Conservation (phyloP, 2,797 vertebrate genomes). For the Limosa lapponica region DNA sequence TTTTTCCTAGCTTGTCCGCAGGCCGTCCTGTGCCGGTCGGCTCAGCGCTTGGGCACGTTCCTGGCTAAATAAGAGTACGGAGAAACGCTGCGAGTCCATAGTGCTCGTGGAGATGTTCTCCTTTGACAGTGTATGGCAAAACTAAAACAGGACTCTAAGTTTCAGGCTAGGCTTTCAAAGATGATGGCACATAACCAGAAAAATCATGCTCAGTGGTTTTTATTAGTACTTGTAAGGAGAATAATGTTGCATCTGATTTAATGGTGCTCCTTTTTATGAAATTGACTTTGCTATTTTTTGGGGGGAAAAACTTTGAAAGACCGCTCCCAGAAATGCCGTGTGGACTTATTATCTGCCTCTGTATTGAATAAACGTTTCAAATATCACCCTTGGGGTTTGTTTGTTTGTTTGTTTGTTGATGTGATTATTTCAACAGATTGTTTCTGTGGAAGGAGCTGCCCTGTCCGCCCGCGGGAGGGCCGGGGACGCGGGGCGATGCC, state of each 20-base stretch:
- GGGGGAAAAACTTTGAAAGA: not conserved
- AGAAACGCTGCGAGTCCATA: accelerated
- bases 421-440: accelerated
- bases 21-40: not conserved
- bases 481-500: not conserved
- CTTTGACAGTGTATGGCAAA: not conserved
- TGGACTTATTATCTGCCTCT: accelerated
- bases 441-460: accelerated
- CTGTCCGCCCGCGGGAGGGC: accelerated
- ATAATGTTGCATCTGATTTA: not conserved
- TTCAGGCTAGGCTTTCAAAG: accelerated
- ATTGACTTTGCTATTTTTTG: accelerated
- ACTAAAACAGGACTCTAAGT: not conserved
- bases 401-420: too few species aligned
- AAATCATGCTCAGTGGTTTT: not conserved
- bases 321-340: not conserved
- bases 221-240: not conserved
- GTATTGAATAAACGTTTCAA: not conserved
- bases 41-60: not conserved
- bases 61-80: accelerated
- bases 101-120: not conserved
- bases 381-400: accelerated
- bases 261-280: not conserved
- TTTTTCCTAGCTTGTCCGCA: not conserved
- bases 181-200: not conserved